Conservation (phyloP, 2,797 vertebrate genomes). For the Fundulus diaphanus region DNA sequence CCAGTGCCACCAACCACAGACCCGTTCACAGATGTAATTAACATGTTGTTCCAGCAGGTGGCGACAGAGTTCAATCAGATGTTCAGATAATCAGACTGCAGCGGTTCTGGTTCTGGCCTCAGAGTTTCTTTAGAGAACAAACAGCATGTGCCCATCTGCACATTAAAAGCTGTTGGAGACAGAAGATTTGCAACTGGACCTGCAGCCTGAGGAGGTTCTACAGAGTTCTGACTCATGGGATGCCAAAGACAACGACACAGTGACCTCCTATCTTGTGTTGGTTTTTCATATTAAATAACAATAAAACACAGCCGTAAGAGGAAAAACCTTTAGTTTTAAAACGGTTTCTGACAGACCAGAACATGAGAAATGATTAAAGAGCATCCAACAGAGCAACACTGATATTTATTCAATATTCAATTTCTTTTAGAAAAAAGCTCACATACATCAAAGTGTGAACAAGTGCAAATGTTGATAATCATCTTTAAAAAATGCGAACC, state of each 20-base stretch:
- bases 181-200: too few species aligned
- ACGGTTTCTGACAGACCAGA: not conserved
- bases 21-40: too few species aligned
- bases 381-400: not conserved
- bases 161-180: too few species aligned
- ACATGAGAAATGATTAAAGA: not conserved
- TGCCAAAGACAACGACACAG: too few species aligned
- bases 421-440: not conserved
- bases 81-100: not conserved
- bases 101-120: not conserved
- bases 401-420: not conserved
- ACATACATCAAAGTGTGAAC: constrained; percentile 2
- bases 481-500: not conserved
- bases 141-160: too few species aligned
- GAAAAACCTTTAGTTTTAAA: too few species aligned
- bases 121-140: too few species aligned
- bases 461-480: not conserved
- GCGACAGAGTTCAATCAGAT: not conserved
- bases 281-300: too few species aligned
- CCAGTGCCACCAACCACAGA: too few species aligned
- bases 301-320: not conserved
- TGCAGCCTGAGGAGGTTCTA: not conserved
- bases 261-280: too few species aligned
- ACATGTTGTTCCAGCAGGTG: not conserved
- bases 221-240: too few species aligned